Conservation (phyloP, 1,140 invertebrate species). For the Drosophila kikkawai region DNA sequence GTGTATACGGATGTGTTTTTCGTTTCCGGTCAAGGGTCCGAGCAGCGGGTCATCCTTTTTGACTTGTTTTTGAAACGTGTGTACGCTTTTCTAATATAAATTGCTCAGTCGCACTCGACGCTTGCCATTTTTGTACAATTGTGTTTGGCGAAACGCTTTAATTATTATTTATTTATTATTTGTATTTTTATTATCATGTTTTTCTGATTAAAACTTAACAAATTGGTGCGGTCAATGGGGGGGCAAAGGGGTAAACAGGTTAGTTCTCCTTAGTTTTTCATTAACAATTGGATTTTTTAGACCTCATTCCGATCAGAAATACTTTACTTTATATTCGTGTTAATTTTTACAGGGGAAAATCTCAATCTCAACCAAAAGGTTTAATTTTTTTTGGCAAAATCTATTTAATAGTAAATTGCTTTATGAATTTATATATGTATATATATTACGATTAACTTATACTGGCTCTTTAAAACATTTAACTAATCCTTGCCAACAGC, state of each 20-base stretch:
- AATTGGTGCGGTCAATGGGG: conserved; percentile 10
- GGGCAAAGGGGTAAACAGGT: background rate
- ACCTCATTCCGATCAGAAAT: background rate
- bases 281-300: conserved; percentile 2
- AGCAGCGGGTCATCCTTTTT: conserved; percentile 27
- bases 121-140: conserved; percentile 30
- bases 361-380: conserved; percentile 33
- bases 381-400: conserved; percentile 47
- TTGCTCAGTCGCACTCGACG: conserved; percentile 59
- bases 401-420: conserved; percentile 81
- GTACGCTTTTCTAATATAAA: conserved; percentile 41
- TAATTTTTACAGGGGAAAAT: conserved; percentile 10
- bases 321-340: background rate
- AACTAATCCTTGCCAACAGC: conserved; percentile 40
- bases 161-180: background rate
- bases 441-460: conserved; percentile 28
- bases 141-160: conserved; percentile 15
- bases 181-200: conserved; percentile 34
- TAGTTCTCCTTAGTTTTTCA: conserved; percentile 9
- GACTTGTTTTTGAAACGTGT: conserved; percentile 38
- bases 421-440: conserved; percentile 39
- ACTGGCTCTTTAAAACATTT: conserved; percentile 28
- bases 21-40: conserved; percentile 33
- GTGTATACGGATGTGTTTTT: conserved; percentile 43
- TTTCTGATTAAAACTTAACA: conserved; percentile 49